Evolutionary conservation across 2,888 invertebrate genomes (phyloP).

Genomic region (Pseudococcus viburni): DNA sequence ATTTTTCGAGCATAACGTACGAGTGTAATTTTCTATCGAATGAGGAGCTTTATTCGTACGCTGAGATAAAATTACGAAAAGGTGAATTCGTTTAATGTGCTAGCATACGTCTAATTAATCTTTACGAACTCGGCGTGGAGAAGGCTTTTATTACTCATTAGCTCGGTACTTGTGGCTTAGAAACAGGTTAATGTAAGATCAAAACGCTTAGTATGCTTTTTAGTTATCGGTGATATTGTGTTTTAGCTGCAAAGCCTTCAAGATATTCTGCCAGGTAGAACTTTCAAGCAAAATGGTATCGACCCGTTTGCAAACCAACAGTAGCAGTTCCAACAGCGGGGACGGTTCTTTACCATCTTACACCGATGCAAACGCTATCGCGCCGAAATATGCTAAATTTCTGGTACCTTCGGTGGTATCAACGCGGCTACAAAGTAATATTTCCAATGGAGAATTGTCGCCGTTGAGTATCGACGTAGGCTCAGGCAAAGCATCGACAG

Average conservation of each 20-base stretch:
- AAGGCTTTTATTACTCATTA: not conserved
- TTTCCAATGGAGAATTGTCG: slow-evolving; percentile 3
- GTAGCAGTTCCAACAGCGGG: slow-evolving; percentile 57
- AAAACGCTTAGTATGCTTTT: not conserved
- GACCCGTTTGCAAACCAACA: slow-evolving; percentile 60
- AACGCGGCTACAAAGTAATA: slow-evolving; percentile 28
- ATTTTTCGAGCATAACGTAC: not conserved
- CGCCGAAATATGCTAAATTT: slow-evolving; percentile 3
- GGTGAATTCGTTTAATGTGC: not conserved
- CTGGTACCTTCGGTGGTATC: slow-evolving; percentile 3
- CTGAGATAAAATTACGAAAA: not conserved
- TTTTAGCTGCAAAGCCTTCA: slow-evolving; percentile 54
- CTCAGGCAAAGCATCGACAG: slow-evolving; percentile 27
- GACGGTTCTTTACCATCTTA: slow-evolving; percentile 58
- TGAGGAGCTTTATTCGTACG: not conserved
- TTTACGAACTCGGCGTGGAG: not conserved
- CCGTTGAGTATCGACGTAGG: not conserved
- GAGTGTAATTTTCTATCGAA: not conserved
- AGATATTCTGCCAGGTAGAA: slow-evolving; percentile 38
- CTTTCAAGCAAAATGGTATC: slow-evolving; percentile 58
- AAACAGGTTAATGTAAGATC: not conserved
- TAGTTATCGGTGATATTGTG: slow-evolving; percentile 10
- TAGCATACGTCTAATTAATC: not conserved
- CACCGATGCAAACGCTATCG: not conserved
- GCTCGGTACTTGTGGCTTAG: not conserved